These are phyloP conservation scores for Protobothrops mucrosquamatus DNA, from an alignment of 2,113 vertebrate species.

Conservation along the genomic window DNA sequence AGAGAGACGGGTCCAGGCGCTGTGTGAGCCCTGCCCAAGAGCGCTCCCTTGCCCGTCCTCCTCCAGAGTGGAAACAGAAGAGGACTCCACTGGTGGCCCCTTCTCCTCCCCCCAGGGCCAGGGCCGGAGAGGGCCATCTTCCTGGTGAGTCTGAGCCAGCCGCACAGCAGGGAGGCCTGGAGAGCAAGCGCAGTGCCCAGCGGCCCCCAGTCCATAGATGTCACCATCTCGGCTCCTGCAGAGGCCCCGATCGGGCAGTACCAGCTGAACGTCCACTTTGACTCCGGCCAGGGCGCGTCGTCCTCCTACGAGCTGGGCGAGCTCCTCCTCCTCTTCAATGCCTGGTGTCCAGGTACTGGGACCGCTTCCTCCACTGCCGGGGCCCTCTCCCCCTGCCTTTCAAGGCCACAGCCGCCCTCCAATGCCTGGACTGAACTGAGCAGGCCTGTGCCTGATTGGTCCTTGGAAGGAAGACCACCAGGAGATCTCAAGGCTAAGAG, in stretches of 20 bases:
- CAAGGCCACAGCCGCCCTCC: not conserved
- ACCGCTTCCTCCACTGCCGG: not conserved
- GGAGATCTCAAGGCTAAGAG: not conserved
- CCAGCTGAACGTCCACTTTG: constrained; percentile 68
- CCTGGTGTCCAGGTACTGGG: constrained; percentile 82
- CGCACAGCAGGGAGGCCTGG: constrained; percentile 50
- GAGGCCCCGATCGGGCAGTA: constrained; percentile 76
- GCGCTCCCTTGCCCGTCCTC: not conserved
- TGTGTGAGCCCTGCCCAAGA: not conserved
- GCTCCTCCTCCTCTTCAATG: constrained; percentile 84
- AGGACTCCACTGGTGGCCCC: not conserved
- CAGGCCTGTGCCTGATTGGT: not conserved
- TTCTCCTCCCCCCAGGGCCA: constrained; percentile 68
- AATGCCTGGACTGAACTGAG: not conserved
- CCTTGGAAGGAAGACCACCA: not conserved
- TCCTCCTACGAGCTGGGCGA: constrained; percentile 54
- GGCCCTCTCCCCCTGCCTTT: not conserved
- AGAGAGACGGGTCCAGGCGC: not conserved
- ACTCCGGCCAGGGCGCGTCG: constrained; percentile 58
- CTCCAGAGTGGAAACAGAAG: not conserved
- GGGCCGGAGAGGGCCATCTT: constrained; percentile 76
- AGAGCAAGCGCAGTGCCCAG: constrained; percentile 18
- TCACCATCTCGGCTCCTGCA: constrained; percentile 65
- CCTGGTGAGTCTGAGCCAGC: constrained; percentile 61
- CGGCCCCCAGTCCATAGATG: constrained; percentile 29